A percentile compares a stretch with the other conserved stretches of the same genome.
These are phyloP conservation scores for Muntiacus muntjak DNA, from an alignment of 2,113 vertebrate genomes.

Conservation along the genomic window DNA sequence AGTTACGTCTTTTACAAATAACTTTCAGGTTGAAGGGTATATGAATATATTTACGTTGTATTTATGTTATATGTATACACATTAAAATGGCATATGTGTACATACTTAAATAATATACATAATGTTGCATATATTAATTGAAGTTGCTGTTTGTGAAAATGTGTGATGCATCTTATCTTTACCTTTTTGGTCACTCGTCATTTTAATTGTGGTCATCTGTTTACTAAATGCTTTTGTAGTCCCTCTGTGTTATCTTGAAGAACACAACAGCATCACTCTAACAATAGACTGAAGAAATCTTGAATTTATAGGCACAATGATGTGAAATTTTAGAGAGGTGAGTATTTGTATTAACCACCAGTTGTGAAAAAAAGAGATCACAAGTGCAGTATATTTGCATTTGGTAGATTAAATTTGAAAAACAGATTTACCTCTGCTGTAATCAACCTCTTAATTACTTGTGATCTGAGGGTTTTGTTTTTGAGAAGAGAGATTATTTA, in stretches of 20 bases:
- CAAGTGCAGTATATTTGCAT: background rate
- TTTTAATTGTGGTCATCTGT: slow-evolving; percentile 67
- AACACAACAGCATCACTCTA: background rate
- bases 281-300: background rate
- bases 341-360: background rate
- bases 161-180: slow-evolving; percentile 68
- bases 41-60: background rate
- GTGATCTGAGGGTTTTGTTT: background rate
- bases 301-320: background rate
- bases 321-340: background rate
- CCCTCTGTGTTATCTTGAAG: slow-evolving; percentile 61
- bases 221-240: slow-evolving; percentile 48
- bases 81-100: background rate
- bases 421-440: background rate
- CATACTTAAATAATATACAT: background rate
- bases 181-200: slow-evolving; percentile 64
- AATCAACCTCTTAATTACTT: background rate
- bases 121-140: background rate
- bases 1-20: background rate
- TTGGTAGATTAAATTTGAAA: slow-evolving; percentile 26
- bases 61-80: background rate
- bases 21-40: background rate
- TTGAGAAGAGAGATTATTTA: background rate
- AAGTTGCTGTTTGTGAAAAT: background rate
- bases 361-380: background rate